Evolutionary conservation across 2,888 invertebrate genomes (phyloP).

Genomic region (Drosophila mercatorum): DNA sequence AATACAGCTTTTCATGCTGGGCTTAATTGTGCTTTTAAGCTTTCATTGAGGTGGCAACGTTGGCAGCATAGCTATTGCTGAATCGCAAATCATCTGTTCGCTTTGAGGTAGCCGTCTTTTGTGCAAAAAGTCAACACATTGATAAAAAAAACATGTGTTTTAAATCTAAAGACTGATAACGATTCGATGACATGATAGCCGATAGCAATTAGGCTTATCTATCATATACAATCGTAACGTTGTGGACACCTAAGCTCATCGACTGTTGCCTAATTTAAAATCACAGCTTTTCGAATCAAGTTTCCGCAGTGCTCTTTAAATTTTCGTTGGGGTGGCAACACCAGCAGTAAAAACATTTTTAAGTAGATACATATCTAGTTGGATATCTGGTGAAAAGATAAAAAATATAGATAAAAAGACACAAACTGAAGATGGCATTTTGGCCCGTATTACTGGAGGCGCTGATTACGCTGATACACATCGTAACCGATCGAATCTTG

Average conservation of each 20-base stretch:
- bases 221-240: conserved; percentile 1
- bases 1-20: background rate
- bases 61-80: background rate
- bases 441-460: conserved; percentile 66
- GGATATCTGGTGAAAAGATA: conserved; percentile 5
- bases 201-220: background rate
- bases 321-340: conserved; percentile 39
- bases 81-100: background rate
- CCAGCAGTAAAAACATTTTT: background rate
- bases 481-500: conserved; percentile 73
- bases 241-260: background rate
- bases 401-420: conserved; percentile 20
- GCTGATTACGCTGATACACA: conserved; percentile 73
- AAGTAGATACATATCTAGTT: conserved; percentile 13
- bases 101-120: background rate
- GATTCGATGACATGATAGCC: background rate
- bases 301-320: conserved; percentile 10
- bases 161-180: background rate
- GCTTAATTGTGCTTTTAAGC: conserved; percentile 8
- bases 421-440: conserved; percentile 58
- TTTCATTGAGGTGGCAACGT: conserved; percentile 39
- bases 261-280: conserved; percentile 3
- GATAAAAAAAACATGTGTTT: conserved; percentile 1
- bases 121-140: background rate
- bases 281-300: conserved; percentile 6